Evolutionary conservation across 2,888 invertebrate genomes (phyloP).

Genomic region (Drosophila subsilvestris): DNA sequence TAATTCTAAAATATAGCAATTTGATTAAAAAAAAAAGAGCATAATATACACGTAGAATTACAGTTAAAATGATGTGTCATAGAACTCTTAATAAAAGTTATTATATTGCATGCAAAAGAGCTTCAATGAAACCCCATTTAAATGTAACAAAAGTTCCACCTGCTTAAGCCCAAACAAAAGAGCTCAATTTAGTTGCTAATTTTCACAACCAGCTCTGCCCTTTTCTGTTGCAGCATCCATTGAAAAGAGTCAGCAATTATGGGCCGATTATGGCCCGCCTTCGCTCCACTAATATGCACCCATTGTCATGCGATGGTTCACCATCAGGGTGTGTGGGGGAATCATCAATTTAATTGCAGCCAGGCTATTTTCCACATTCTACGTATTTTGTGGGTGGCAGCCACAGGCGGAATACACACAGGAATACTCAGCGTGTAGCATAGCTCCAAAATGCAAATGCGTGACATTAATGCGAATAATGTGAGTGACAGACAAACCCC

Average conservation of each 20-base stretch:
- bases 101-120: background rate
- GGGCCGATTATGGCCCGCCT: background rate
- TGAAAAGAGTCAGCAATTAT: background rate
- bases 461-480: conserved; percentile 72
- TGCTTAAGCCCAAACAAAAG: background rate
- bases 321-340: background rate
- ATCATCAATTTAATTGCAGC: conserved; percentile 18
- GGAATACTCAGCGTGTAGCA: conserved; percentile 18
- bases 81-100: no score
- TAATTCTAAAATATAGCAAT: no score
- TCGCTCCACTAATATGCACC: background rate
- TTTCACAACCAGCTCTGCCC: background rate
- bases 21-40: background rate
- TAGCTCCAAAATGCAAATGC: conserved; percentile 41
- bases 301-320: background rate
- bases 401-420: conserved; percentile 12
- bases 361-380: conserved; percentile 9
- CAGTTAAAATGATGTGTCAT: no score
- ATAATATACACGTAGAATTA: background rate
- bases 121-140: background rate
- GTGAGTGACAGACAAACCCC: conserved; percentile 50
- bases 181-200: background rate
- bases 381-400: conserved; percentile 20
- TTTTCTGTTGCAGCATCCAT: background rate
- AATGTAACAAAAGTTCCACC: background rate